Evolutionary conservation across 2,797 vertebrate genomes (phyloP), one percentile per base, ranked within the genome.

Genomic region (Erethizon dorsatum): DNA sequence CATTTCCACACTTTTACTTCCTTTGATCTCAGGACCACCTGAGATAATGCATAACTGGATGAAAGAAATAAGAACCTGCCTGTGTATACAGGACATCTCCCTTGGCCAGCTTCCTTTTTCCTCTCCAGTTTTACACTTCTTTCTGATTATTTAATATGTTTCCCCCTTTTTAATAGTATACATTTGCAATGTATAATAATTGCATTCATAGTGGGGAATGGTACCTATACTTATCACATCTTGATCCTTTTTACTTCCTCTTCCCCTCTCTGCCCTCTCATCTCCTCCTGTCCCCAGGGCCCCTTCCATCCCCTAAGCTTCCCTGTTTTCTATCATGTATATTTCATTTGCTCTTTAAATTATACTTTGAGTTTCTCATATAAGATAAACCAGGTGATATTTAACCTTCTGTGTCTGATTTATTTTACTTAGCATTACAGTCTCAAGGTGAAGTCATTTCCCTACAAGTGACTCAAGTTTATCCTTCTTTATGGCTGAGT

Each of bases 1-100:
- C 89, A 5, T 91, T 96, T 97, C 97, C 96, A 78, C 88, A 93
- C 33, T n/a, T n/a, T 90, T 37, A 37, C 28, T 11, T 94, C 90
- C 77, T 94, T 33, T 6, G 83, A 22, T 73, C 31, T n/a, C 6
- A 89, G 56, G 90, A n/a, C 63, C 33, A 14, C 59, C 65, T 2
- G 79, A 83, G 88, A 33, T 2, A 14, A 41, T 3, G 24, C 59
- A 18, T 1, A 4, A 20, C 2, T 1, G 67, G 63, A 1, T 2
- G 73, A 33, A 31, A 56, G 41, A 31, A 20, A 24, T 0, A 13
- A 80, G 50, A 4, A 11, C 37, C 18, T 7, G 22, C 12, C 20
- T 84, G 9, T 41, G 75, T 45, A 22, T 56, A 41, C 26, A 61
- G 28, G 22, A 0, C 0, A 0, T 15, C 37, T 37, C 10, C 45